Evolutionary conservation across 1,140 invertebrate species (phyloP), one percentile per base, ranked within the genome.

Genomic region (Paracyclopina nana): DNA sequence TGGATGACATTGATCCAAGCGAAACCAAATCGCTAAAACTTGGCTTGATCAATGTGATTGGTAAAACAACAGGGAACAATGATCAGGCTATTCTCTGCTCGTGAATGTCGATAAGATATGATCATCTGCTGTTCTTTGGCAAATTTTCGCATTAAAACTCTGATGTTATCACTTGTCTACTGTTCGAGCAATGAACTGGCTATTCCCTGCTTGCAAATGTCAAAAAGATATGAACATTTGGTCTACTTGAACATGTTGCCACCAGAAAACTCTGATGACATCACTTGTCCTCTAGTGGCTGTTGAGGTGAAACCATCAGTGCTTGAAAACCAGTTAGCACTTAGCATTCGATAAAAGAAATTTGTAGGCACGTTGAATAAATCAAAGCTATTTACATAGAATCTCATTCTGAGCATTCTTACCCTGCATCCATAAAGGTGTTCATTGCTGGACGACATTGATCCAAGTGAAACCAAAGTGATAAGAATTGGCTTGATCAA

Each of bases 141-240:
- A n/a, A n/a, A n/a, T n/a, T n/a, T n/a, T n/a, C n/a, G n/a, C n/a
- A n/a, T n/a, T n/a, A n/a, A n/a, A n/a, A n/a, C n/a, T n/a, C n/a
- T n/a, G n/a, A n/a, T n/a, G n/a, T n/a, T n/a, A n/a, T n/a, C n/a
- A n/a, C n/a, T n/a, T n/a, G n/a, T n/a, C n/a, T n/a, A n/a, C n/a
- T n/a, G n/a, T n/a, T n/a, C n/a, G n/a, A n/a, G n/a, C n/a, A n/a
- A n/a, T n/a, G n/a, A n/a, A n/a, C n/a, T n/a, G n/a, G 2, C 5
- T 4, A 4, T 38, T 2, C 34, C 34, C 5, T 16, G 20, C n/a
- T 20, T 38, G 5, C n/a, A n/a, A n/a, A 16, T 38, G 34, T 16
- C n/a, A 16, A 38, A 38, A 38, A n/a, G n/a, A n/a, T 38, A 38
- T 38, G 34, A 38, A 38, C 34, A 38, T 38, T 38, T 38, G 34